Base-by-base conservation (phyloP, 2,888 invertebrate species). In the Hylaea fasciaria region DNA sequence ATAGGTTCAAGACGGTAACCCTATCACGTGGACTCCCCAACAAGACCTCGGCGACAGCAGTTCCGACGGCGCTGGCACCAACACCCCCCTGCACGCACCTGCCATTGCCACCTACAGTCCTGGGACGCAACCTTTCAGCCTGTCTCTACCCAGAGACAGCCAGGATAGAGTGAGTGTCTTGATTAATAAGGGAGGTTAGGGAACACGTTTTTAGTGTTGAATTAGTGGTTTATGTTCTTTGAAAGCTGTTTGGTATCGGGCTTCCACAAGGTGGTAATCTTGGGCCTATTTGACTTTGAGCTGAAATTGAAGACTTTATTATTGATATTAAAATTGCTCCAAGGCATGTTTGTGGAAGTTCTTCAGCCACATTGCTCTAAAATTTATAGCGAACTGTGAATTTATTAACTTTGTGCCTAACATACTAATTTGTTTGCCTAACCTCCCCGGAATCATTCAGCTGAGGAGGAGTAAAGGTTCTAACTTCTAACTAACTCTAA, bases 11-110 rank as follows among this genome's bases (percentile, higher is more conserved):
- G 83, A 83, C 0, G 55, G 78, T 0, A 68, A 72, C 0, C 79
- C 81, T 0, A 62, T 64, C 39, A 70, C 85, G 0, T 97, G 97
- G 97, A 97, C 97, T 0, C 97, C 97, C 0, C 96, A 97, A 74
- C 97, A 97, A 80, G 97, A 97, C 82, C 92, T 97, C n/a, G 95
- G 95, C 3, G 95, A 95, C 77, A 91, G 91, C 75, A 93, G 93
- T 66, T 93, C 93, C 0, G 93, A 93, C 49, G 85, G 93, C 35
- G 84, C 84, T 13, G 77, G 82, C 47, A 77, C 73, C 29, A 72
- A 70, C 69, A 62, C 62, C 0, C 68, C 69, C 0, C 59, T 73
- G 9, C 63, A 53, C 10, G 67, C 66, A 3, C 70, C 66, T 0
- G 76, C 60, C 43, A 65, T 85, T 4, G 85, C 85, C 61, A 87